phyloP scores from a whole-genome alignment of 2,797 vertebrate genomes.

The Mus caroli region DNA sequence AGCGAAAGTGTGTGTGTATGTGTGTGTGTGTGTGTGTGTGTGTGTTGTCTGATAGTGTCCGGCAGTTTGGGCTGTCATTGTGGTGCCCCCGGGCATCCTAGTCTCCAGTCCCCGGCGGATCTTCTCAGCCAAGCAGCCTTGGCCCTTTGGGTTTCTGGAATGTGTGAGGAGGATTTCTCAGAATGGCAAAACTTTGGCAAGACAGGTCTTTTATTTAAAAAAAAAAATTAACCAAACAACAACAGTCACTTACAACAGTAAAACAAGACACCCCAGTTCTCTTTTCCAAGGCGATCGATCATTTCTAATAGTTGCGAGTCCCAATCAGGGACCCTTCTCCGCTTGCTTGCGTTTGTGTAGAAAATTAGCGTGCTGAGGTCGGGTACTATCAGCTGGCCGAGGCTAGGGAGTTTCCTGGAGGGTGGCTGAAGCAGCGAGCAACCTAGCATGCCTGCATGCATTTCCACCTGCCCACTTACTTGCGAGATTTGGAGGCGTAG shows the following conservation, averaged over 20 bases:
- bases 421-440: not conserved
- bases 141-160: slow-evolving; percentile 37
- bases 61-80: slow-evolving; percentile 73
- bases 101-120: not conserved
- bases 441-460: not conserved
- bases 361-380: not conserved
- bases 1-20: slow-evolving; percentile 76
- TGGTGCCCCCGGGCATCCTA: not conserved
- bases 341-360: not conserved
- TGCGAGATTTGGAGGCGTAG: not conserved
- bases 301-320: not conserved
- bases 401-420: slow-evolving; percentile 33
- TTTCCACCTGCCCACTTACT: slow-evolving; percentile 77
- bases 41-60: not conserved
- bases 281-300: slow-evolving; percentile 34
- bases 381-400: not conserved
- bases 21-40: not conserved
- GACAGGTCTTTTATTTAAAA: slow-evolving; percentile 45
- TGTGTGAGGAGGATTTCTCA: slow-evolving; percentile 17
- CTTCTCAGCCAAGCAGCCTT: not conserved
- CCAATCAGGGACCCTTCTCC: not conserved
- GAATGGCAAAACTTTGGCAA: slow-evolving; percentile 73
- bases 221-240: not conserved
- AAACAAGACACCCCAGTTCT: not conserved
- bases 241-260: not conserved